Evolutionary conservation across 2,797 vertebrate species (phyloP), one percentile per base, ranked within the genome.

Genomic region (Acanthurus lineatus): DNA sequence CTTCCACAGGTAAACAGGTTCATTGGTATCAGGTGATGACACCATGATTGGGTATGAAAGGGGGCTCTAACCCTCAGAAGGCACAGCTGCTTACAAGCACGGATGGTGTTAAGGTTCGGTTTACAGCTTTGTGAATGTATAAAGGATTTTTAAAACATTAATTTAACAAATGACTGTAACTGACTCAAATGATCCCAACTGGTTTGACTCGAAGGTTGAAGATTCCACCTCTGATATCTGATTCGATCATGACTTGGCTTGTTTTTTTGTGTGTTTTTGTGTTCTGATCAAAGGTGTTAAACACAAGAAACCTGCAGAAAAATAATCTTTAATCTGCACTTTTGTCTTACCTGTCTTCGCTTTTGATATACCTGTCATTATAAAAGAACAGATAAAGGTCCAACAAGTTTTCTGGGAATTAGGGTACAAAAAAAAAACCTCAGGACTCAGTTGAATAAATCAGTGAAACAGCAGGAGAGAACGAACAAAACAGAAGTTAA

Each of bases 271-370:
- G 25, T 60, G 6, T 47, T 17, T 14, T 25, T 2, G 20, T 42
- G 22, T 57, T 49, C 7, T 52, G 59, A 64, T 76, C 74, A 73
- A 53, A 42, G 60, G 12, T 44, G 45, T 70, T 85, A 5, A n/a
- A 73, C 63, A 52, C n/a, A 59, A 25, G 25, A 44, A n/a, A 28
- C 52, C 61, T 60, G 67, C 51, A 35, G 19, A 42, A 72, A 67
- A 35, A 20, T 58, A 14, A 79, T 84, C 81, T 74, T 75, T 74
- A 51, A 73, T 69, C 69, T 58, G 47, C n/a, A 12, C 73, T 73
- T 77, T 44, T 66, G 38, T 77, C 52, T 54, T 66, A 38, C 38
- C 9, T 81, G 69, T 79, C 79, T 77, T 84, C 77, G 69, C 60
- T 61, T 25, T 48, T 12, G 25, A 65, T 79, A 75, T 81, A 69